phyloP scores from a whole-genome alignment of 2,797 vertebrate species.

The Acanthiza pusilla region DNA sequence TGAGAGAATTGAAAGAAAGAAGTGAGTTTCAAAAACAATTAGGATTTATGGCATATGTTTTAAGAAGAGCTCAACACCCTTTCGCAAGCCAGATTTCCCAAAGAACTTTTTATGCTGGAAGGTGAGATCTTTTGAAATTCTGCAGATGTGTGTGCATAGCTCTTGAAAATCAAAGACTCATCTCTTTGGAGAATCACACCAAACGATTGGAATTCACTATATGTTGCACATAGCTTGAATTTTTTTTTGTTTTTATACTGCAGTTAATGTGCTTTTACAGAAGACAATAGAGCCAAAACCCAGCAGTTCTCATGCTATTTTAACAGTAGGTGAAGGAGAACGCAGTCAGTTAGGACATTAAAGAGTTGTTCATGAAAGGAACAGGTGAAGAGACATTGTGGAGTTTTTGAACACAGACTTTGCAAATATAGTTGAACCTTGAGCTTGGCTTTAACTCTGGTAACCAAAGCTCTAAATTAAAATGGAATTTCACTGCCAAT shows the following conservation, averaged over 20 bases:
- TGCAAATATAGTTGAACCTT: neutral
- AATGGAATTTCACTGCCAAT: neutral
- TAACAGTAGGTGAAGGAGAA: neutral
- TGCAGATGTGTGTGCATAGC: neutral
- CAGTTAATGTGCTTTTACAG: neutral
- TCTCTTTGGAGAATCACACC: neutral
- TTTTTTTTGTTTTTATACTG: neutral
- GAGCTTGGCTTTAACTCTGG: neutral
- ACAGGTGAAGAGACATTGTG: neutral
- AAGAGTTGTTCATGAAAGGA: neutral
- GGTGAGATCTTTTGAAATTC: neutral
- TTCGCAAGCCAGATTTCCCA: neutral
- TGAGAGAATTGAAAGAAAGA: neutral
- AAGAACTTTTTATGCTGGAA: neutral
- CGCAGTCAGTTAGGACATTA: neutral
- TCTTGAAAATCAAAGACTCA: neutral
- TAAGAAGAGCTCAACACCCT: conserved; percentile 9
- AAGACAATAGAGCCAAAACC: neutral
- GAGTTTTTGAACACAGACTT: neutral
- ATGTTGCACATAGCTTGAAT: neutral
- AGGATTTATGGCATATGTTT: conserved; percentile 5
- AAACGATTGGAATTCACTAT: neutral
- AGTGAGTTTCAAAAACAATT: conserved; percentile 20
- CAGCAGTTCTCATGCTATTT: neutral
- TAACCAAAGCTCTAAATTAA: neutral